These are phyloP conservation scores for Catagonus wagneri DNA, from an alignment of 2,113 vertebrate genomes.

Conservation along the genomic window DNA sequence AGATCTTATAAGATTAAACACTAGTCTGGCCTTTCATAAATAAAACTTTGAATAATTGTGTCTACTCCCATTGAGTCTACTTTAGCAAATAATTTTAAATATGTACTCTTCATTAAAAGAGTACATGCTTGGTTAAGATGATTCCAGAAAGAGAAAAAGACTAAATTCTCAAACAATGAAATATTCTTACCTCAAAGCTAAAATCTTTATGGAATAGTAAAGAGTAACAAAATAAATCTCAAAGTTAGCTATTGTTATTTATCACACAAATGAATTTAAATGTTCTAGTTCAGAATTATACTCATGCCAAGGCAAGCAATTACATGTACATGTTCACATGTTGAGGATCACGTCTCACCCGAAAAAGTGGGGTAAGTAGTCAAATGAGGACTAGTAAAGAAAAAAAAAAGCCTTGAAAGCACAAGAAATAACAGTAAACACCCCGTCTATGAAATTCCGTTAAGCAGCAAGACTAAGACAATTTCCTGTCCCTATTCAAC, in stretches of 20 bases:
- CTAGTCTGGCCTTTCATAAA: not conserved
- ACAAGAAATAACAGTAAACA: not conserved
- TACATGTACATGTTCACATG: not conserved
- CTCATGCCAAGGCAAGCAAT: not conserved
- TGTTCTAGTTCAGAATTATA: not conserved
- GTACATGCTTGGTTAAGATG: not conserved
- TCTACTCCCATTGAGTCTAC: not conserved
- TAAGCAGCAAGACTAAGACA: not conserved
- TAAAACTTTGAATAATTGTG: not conserved
- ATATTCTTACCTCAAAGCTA: not conserved
- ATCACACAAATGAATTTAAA: not conserved
- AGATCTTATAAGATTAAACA: not conserved
- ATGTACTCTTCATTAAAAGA: too few species aligned
- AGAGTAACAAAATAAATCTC: not conserved
- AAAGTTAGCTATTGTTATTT: not conserved
- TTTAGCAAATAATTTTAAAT: not conserved
- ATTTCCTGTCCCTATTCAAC: not conserved
- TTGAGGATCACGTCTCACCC: not conserved
- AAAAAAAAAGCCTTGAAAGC: not conserved
- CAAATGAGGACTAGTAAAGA: not conserved
- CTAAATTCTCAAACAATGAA: not conserved
- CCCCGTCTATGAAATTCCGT: not conserved
- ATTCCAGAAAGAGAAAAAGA: not conserved
- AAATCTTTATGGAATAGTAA: not conserved
- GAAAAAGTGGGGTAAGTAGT: not conserved